These are phyloP conservation scores for Drosophila paranaensis DNA, from an alignment of 2,888 invertebrate genomes.

Conservation along the genomic window DNA sequence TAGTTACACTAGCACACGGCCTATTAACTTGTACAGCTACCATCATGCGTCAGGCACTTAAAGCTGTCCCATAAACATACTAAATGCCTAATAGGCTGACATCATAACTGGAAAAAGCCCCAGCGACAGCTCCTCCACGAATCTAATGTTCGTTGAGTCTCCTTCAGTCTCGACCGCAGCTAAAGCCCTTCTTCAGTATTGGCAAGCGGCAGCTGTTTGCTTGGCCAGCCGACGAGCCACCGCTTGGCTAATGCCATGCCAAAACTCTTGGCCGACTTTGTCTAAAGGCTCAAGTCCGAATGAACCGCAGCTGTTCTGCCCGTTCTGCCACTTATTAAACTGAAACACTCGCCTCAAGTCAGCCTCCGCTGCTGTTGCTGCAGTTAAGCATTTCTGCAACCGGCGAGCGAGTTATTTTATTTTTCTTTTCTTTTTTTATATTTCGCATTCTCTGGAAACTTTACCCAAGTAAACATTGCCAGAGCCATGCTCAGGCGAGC, in stretches of 20 bases:
- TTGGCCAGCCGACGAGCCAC: neutral
- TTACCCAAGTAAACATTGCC: neutral
- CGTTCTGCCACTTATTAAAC: conserved; percentile 80
- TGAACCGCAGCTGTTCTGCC: conserved; percentile 72
- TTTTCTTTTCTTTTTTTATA: conserved; percentile 35
- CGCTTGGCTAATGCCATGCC: neutral
- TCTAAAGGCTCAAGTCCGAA: neutral
- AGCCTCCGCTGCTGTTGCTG: conserved; percentile 41
- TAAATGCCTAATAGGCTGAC: conserved; percentile 43
- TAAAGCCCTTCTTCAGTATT: conserved; percentile 6
- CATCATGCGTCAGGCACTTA: conserved; percentile 25
- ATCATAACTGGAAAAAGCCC: conserved; percentile 20
- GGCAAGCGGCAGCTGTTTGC: neutral
- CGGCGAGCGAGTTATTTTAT: conserved; percentile 55
- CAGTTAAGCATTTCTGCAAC: conserved; percentile 56
- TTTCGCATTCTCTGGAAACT: conserved; percentile 24
- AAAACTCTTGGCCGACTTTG: neutral
- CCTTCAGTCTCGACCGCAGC: neutral
- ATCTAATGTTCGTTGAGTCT: neutral
- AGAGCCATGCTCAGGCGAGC: neutral
- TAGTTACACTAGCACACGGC: conserved; percentile 60
- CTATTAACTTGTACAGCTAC: conserved; percentile 55
- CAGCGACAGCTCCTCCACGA: neutral
- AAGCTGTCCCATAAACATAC: conserved; percentile 43
- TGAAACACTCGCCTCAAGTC: conserved; percentile 73